Evolutionary conservation across 1,140 invertebrate genomes (phyloP).

Genomic region (Sarcophaga peregrina): DNA sequence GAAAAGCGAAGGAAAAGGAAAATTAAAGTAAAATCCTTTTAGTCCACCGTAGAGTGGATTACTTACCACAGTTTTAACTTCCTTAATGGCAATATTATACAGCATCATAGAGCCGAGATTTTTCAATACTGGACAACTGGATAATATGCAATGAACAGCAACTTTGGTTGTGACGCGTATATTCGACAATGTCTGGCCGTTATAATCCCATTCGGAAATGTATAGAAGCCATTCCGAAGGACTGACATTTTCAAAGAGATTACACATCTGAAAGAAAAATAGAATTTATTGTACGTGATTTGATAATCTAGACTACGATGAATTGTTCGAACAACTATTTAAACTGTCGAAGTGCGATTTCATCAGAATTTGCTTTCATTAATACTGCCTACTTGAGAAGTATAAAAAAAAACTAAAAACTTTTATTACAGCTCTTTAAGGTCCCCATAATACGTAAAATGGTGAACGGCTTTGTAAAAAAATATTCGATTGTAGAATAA

Average conservation of each 20-base stretch:
- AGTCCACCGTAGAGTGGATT: slow-evolving; percentile 47
- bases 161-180: slow-evolving; percentile 91
- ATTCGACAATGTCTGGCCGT: slow-evolving; percentile 82
- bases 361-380: too few species aligned
- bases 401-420: too few species aligned
- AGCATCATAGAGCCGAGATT: slow-evolving; percentile 87
- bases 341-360: too few species aligned
- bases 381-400: too few species aligned
- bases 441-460: too few species aligned
- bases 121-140: slow-evolving; percentile 78
- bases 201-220: slow-evolving; percentile 89
- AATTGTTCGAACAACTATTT: too few species aligned
- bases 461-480: too few species aligned
- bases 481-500: too few species aligned
- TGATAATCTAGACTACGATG: too few species aligned
- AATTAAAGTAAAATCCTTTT: not conserved
- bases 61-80: slow-evolving; percentile 96
- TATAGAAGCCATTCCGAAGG: slow-evolving; percentile 93
- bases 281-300: not conserved
- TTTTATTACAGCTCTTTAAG: too few species aligned
- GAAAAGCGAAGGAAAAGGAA: slow-evolving; percentile 20
- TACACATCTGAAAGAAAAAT: slow-evolving; percentile 76
- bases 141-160: slow-evolving; percentile 85
- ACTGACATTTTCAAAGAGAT: slow-evolving; percentile 89
- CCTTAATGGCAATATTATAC: slow-evolving; percentile 92